Evolutionary conservation across 1,140 invertebrate species (phyloP).

Genomic region (Asbolus verrucosus): DNA sequence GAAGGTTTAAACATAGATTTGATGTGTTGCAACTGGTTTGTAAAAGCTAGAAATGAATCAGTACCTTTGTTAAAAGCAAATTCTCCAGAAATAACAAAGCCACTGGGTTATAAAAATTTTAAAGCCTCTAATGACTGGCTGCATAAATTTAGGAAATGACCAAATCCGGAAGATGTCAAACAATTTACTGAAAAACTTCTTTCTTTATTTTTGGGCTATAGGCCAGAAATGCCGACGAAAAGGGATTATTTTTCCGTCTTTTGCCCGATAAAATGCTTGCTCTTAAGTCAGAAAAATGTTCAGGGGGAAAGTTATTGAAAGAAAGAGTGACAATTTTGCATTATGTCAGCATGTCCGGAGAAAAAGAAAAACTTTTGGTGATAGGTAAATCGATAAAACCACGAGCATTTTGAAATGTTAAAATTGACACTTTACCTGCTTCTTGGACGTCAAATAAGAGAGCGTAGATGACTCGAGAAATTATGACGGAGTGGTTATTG

Average conservation of each 20-base stretch:
- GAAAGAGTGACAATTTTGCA: conserved; percentile 65
- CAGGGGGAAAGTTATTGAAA: conserved; percentile 64
- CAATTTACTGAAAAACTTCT: conserved; percentile 6
- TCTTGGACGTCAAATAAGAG: too few relatives aligned
- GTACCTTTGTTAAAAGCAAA: background rate
- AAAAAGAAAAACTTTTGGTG: conserved; percentile 64
- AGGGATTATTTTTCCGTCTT: conserved; percentile 59
- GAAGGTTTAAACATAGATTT: background rate
- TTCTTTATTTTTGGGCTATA: conserved; percentile 52
- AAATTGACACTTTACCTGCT: too few relatives aligned
- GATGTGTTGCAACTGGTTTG: background rate
- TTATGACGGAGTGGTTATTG: too few relatives aligned
- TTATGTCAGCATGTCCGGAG: conserved; percentile 63
- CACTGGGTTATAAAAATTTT: too few relatives aligned
- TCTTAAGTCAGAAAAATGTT: conserved; percentile 50
- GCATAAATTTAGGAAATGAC: background rate
- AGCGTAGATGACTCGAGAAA: too few relatives aligned
- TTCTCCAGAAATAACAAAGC: background rate
- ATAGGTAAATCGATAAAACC: conserved; percentile 64
- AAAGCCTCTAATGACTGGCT: too few relatives aligned
- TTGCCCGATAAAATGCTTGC: conserved; percentile 47
- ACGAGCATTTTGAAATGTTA: conserved; percentile 31
- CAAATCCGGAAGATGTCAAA: conserved; percentile 12
- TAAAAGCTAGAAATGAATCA: background rate
- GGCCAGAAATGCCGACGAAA: conserved; percentile 67